phyloP scores from a whole-genome alignment of 2,888 invertebrate species.

The Cyaniris semiargus region DNA sequence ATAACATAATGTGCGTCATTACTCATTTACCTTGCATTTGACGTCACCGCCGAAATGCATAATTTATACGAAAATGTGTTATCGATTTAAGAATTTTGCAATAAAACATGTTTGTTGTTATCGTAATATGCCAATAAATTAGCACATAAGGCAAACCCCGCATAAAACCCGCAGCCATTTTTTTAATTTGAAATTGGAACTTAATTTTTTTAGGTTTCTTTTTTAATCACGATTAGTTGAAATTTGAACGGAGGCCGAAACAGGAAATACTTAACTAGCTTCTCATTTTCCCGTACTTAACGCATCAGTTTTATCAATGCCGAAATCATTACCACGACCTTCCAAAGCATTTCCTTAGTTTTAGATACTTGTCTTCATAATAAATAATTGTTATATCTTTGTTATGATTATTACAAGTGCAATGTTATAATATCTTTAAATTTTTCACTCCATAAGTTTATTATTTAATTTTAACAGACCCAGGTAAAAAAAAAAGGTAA shows the following conservation, averaged over 20 bases:
- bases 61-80: neutral
- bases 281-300: slow-evolving; percentile 23
- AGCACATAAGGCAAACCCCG: neutral
- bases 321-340: slow-evolving; percentile 31
- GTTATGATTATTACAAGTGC: slow-evolving; percentile 10
- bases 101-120: neutral
- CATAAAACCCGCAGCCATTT: neutral
- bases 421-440: neutral
- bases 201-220: neutral
- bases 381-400: slow-evolving; percentile 19
- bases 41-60: neutral
- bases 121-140: neutral
- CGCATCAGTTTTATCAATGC: slow-evolving; percentile 28
- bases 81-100: neutral
- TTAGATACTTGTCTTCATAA: slow-evolving; percentile 1
- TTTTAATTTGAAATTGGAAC: neutral
- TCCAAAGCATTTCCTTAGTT: slow-evolving; percentile 28
- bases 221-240: neutral
- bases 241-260: neutral
- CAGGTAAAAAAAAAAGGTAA: too few species aligned
- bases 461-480: neutral
- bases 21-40: neutral
- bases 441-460: neutral
- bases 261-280: slow-evolving; percentile 9
- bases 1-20: neutral